Conservation (phyloP, 2,888 invertebrate species). For the Plagodis pulveraria region DNA sequence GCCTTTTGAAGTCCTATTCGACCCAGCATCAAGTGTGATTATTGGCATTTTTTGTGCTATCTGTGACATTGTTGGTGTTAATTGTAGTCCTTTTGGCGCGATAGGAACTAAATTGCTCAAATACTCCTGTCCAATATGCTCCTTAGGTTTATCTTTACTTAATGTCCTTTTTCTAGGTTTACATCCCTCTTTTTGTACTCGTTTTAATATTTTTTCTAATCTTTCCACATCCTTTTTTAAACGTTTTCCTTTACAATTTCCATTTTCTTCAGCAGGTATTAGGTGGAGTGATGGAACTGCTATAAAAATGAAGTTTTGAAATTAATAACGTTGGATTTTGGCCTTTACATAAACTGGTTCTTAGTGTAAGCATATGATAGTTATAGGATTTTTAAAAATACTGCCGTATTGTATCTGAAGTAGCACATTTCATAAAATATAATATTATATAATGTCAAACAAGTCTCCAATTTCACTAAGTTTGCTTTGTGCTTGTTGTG, state of each 20-base stretch:
- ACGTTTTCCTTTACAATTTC: neutral
- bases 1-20: too few species aligned
- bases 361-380: neutral
- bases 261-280: neutral
- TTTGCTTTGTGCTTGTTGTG: too few species aligned
- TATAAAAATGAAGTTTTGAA: neutral
- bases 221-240: neutral
- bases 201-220: neutral
- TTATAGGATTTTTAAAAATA: neutral
- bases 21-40: too few species aligned
- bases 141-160: neutral
- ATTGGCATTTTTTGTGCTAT: neutral
- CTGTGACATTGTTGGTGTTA: neutral
- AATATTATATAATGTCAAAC: too few species aligned
- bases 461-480: too few species aligned
- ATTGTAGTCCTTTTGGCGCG: neutral
- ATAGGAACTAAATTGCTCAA: conserved; percentile 12
- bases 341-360: neutral
- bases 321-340: neutral
- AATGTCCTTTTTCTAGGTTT: conserved; percentile 1
- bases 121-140: conserved; percentile 2
- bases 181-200: neutral
- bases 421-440: too few species aligned
- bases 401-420: too few species aligned
- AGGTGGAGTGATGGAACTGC: conserved; percentile 3